Evolutionary conservation across 92 coral and sea anemone species (phyloP).

Genomic region (Umimayanthus kanabou): DNA sequence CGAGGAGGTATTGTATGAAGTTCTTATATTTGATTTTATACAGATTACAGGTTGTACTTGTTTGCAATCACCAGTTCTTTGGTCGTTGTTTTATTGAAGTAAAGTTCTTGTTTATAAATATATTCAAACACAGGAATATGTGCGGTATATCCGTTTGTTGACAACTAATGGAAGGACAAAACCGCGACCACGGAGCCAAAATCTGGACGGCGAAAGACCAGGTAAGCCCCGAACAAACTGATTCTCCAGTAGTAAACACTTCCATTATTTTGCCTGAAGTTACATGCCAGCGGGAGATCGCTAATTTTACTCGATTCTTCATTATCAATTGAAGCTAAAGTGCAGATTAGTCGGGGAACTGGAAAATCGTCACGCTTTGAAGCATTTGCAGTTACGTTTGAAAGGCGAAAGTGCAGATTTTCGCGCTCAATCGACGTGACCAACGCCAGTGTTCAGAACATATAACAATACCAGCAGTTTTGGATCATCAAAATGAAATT

Average conservation of each 20-base stretch:
- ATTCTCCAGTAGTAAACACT: not conserved
- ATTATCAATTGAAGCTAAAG: not conserved
- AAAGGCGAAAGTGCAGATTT: not conserved
- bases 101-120: not conserved
- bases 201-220: not conserved
- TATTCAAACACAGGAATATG: constrained; percentile 27
- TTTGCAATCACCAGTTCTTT: not conserved
- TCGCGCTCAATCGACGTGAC: not conserved
- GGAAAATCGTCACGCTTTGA: not conserved
- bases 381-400: too few species aligned
- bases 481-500: not conserved
- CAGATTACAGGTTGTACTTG: not conserved
- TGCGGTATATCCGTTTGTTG: not conserved
- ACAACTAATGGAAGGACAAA: not conserved
- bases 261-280: not conserved
- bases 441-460: not conserved
- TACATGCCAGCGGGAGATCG: constrained; percentile 3
- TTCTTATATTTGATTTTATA: not conserved
- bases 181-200: not conserved
- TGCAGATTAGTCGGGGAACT: not conserved
- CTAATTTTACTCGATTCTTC: not conserved
- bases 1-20: constrained; percentile 48
- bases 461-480: not conserved
- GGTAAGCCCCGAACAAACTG: constrained; percentile 3
- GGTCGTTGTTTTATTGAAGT: not conserved